Evolutionary conservation across 1,140 invertebrate genomes (phyloP), one percentile per base, ranked within the genome.

Genomic region (Lutraria rhynchaena): DNA sequence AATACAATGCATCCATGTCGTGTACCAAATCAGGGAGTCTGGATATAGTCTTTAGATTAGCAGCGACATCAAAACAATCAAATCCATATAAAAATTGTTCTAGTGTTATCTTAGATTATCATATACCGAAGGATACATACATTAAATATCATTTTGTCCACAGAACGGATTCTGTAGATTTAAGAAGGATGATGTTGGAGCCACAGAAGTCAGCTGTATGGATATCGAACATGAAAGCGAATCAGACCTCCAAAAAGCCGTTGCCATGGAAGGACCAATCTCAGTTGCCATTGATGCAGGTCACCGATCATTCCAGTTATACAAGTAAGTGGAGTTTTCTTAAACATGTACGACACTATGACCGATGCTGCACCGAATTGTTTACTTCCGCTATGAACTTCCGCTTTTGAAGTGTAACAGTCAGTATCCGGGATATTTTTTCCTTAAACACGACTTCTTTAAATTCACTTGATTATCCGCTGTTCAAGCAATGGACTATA

Each of bases 131-230:
- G 11, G 11, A 13, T 13, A 13, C 11, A 13, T 49, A 13, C n/a
- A 11, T 49, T n/a, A 13, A 49, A 13, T 49, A 13, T 58, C 22
- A 11, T 67, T 67, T n/a, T n/a, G 9, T 60, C 31, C n/a, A 57
- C 57, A 94, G 92, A 93, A 93, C 78, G 89, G 90, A 65, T 89
- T 91, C 33, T 96, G 95, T 85, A 93, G 95, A 17, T 90, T 87
- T 74, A 69, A 84, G 17, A n/a, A 24, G 5, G 41, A 60, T 15
- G 69, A 86, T 63, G 57, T 90, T 31, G 90, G 76, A n/a, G 87
- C 89, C 13, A 86, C 67, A 49, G 85, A 86, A 44, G 85, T 69
- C 4, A 88, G 89, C 53, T 92, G 82, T 63, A 84, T 88, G 76
- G 88, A 90, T 51, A 85, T 92, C 31, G 74, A 82, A 57, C 29